Conservation (phyloP, 1,140 invertebrate species). For the Chionoecetes opilio region DNA sequence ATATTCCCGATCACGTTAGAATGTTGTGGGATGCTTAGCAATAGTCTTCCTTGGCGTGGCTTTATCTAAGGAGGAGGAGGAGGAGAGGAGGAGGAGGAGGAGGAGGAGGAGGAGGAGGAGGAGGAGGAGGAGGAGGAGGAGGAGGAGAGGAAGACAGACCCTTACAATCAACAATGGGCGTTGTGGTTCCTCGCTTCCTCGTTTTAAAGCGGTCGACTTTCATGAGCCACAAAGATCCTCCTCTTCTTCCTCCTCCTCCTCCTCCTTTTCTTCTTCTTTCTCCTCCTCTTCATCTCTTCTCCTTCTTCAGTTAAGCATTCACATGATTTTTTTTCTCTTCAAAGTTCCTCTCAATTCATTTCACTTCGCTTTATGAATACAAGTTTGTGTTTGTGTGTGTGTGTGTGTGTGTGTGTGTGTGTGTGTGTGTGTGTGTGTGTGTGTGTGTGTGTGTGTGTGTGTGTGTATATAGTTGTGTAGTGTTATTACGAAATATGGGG, state of each 20-base stretch:
- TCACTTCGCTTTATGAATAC: background rate
- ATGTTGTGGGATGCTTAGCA: conserved; percentile 1
- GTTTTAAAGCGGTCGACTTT: background rate
- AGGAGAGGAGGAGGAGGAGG: background rate
- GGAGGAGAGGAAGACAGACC: background rate
- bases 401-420: conserved; percentile 15
- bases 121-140: conserved; percentile 22
- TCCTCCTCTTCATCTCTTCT: background rate
- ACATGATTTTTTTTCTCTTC: background rate
- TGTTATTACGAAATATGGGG: too few relatives aligned
- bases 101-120: conserved; percentile 25
- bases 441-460: conserved; percentile 18
- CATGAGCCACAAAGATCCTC: background rate
- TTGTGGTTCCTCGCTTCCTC: background rate
- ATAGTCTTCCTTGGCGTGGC: background rate
- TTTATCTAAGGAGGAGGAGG: background rate
- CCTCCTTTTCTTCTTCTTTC: background rate
- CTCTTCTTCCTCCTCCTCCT: background rate
- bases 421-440: conserved; percentile 16
- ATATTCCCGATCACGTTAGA: background rate
- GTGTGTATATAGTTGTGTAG: background rate
- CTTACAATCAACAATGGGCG: background rate
- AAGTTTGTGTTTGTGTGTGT: background rate
- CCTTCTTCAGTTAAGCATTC: too few relatives aligned
- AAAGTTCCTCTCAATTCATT: background rate